A percentile compares a stretch with the other conserved stretches of the same genome.
These are phyloP conservation scores for Sisyra nigra DNA, from an alignment of 2,888 invertebrate species.

Conservation along the genomic window DNA sequence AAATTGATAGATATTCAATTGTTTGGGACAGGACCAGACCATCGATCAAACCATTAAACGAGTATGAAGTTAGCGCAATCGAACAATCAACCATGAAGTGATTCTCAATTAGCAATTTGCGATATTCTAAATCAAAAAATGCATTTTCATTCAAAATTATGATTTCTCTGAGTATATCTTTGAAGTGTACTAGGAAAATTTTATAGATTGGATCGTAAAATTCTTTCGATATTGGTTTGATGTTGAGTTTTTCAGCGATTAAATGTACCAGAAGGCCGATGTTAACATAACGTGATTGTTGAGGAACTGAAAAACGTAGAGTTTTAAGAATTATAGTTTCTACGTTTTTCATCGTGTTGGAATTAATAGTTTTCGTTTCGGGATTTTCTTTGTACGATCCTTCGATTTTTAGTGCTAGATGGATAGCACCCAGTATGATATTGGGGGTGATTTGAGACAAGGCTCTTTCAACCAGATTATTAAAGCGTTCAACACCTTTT, in stretches of 20 bases:
- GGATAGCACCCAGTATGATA: neutral
- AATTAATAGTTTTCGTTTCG: neutral
- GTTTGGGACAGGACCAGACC: neutral
- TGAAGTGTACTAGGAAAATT: neutral
- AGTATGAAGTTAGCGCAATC: no score
- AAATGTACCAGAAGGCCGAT: neutral
- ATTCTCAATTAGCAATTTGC: neutral
- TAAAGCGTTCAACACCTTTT: neutral
- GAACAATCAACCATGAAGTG: neutral
- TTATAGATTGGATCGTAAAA: neutral
- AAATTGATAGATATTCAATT: neutral
- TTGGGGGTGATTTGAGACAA: neutral
- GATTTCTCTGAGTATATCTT: neutral
- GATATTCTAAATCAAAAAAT: neutral
- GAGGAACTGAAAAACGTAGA: slow-evolving; percentile 2
- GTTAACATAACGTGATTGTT: neutral
- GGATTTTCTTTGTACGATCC: neutral
- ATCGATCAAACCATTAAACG: no score
- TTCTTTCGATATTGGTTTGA: neutral
- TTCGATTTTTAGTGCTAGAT: slow-evolving; percentile 4
- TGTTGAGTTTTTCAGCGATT: neutral
- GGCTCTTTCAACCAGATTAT: neutral
- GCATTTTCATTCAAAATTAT: neutral
- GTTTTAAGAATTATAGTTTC: neutral
- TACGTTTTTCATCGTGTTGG: neutral